Evolutionary conservation across 2,113 vertebrate genomes (phyloP), one percentile per base, ranked within the genome.

Genomic region (Eleginops maclovinus): DNA sequence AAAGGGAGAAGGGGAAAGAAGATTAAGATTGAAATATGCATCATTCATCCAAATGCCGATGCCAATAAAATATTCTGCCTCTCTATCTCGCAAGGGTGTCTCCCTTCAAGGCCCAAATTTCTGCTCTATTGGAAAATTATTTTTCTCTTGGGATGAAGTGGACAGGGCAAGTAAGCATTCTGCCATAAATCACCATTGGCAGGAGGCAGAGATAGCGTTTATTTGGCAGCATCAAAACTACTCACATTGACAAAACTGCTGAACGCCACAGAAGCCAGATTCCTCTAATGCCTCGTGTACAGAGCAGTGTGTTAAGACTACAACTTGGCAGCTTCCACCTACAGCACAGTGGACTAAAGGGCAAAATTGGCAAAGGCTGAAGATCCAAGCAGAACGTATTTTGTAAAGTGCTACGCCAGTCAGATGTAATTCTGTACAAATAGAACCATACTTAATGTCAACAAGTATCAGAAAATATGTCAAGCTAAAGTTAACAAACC

Each of bases 181-280:
- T 4, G 22, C 62, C 79, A 89, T 91, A 85, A 87, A 90, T 89
- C 83, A 86, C 63, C 60, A 12, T 63, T 73, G 70, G 85, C 82
- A 83, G 72, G 73, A 85, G 70, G 71, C 71, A 71, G 63, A 54
- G 59, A 54, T 49, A 85, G 79, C n/a, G 15, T 83, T 75, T 79
- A 81, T 87, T 90, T 90, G 89, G 87, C 88, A 84, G 81, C 58
- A 10, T 31, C 21, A 3, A 16, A 75, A 61, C 65, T 22, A 21
- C 72, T 77, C 72, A 82, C 77, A 77, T 49, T 83, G 82, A 86
- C 75, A 77, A 86, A 91, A 88, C 72, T 83, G 88, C 85, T 80
- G 85, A 90, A 87, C 58, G 81, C 85, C 75, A 55, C 41, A 72
- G 76, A 63, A 83, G 79, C 73, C 79, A 79, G 83, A 89, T 86